A percentile compares a stretch with the other conserved stretches of the same genome.
phyloP scores from a whole-genome alignment of 2,888 invertebrate species.

The Melitaea athalia region DNA sequence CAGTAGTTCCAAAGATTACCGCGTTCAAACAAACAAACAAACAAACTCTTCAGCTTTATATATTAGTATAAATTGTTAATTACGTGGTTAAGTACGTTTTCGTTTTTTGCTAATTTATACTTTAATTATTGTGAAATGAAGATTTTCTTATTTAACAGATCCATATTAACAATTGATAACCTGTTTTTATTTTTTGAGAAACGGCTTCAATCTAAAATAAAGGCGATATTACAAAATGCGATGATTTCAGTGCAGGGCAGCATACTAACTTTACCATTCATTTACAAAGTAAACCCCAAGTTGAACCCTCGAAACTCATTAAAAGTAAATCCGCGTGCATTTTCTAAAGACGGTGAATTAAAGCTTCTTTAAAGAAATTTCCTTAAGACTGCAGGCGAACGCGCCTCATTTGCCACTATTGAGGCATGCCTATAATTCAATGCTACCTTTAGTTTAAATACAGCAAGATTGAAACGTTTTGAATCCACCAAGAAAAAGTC shows the following conservation, averaged over 20 bases:
- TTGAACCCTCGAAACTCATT: slow-evolving; percentile 78
- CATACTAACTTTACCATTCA: slow-evolving; percentile 62
- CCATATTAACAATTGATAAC: background rate
- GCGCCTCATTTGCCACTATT: slow-evolving; percentile 80
- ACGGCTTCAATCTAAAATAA: slow-evolving; percentile 34
- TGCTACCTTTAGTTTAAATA: slow-evolving; percentile 59
- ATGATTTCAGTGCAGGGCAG: slow-evolving; percentile 44
- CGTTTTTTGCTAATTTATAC: too few relatives aligned
- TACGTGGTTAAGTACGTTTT: too few relatives aligned
- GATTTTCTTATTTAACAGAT: background rate
- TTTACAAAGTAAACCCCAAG: slow-evolving; percentile 75
- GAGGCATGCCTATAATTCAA: slow-evolving; percentile 64
- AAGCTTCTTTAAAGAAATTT: slow-evolving; percentile 72
- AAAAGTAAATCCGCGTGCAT: slow-evolving; percentile 79
- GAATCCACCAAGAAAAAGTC: slow-evolving; percentile 51
- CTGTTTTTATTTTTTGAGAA: slow-evolving; percentile 6
- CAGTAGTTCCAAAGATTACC: too few relatives aligned
- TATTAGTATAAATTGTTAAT: too few relatives aligned
- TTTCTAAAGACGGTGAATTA: slow-evolving; percentile 79
- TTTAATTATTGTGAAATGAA: background rate
- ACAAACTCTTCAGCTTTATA: too few relatives aligned
- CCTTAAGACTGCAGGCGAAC: slow-evolving; percentile 72
- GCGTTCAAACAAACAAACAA: too few relatives aligned
- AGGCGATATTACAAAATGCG: slow-evolving; percentile 23
- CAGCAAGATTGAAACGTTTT: slow-evolving; percentile 62